phyloP scores from a whole-genome alignment of 2,113 vertebrate species.

The Trematomus loennbergii region DNA sequence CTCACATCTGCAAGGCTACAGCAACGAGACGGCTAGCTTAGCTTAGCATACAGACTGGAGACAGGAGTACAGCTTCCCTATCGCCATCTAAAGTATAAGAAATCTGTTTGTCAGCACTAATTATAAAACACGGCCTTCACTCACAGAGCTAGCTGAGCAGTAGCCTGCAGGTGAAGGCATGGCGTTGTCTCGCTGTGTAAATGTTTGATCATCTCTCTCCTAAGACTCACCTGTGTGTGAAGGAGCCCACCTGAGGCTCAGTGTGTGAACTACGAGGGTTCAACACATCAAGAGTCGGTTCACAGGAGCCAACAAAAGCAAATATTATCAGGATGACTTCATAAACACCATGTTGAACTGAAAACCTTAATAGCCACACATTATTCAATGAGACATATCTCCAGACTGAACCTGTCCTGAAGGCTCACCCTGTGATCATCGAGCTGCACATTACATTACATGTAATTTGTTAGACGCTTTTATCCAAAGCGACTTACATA shows the following conservation, averaged over 20 bases:
- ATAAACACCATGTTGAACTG: background rate
- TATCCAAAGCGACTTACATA: too few species aligned
- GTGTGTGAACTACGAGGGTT: background rate
- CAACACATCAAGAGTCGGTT: background rate
- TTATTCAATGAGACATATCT: conserved; percentile 22
- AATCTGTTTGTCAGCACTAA: too few species aligned
- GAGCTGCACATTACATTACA: background rate
- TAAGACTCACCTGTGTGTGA: background rate
- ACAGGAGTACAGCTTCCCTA: background rate
- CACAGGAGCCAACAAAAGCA: conserved; percentile 8
- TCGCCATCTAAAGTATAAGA: background rate
- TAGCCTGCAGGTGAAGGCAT: background rate
- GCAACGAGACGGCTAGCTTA: background rate
- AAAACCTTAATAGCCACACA: conserved; percentile 5
- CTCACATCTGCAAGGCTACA: background rate
- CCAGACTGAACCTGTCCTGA: background rate
- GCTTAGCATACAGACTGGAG: background rate
- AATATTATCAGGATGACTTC: background rate
- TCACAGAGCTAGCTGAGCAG: background rate
- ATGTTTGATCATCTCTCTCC: background rate
- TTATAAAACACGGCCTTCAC: background rate
- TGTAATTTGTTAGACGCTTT: too few species aligned
- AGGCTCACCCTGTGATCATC: conserved; percentile 14
- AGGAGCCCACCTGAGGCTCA: background rate
- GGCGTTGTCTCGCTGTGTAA: background rate